Conservation (phyloP, 2,888 invertebrate genomes). For the Catocala sponsa region DNA sequence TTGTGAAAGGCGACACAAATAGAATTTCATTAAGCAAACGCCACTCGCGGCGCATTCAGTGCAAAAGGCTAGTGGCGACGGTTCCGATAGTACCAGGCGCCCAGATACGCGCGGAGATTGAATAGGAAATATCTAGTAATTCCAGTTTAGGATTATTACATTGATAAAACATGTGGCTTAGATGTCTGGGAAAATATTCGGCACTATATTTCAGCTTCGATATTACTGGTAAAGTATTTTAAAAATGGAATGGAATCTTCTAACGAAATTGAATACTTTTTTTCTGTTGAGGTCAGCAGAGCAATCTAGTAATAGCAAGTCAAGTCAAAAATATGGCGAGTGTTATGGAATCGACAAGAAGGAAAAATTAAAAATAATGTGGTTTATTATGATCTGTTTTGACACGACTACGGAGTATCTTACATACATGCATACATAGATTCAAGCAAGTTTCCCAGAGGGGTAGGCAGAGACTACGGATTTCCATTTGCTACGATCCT, state of each 20-base stretch:
- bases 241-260: background rate
- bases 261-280: no score
- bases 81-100: conserved; percentile 20
- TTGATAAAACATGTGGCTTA: conserved; percentile 1
- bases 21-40: conserved; percentile 32
- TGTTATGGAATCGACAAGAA: no score
- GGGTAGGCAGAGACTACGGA: no score
- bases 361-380: no score
- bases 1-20: conserved; percentile 9
- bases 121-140: conserved; percentile 15
- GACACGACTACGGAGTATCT: no score
- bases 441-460: no score
- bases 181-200: background rate
- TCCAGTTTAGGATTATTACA: conserved; percentile 16
- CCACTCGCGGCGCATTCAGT: conserved; percentile 13
- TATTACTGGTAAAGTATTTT: background rate
- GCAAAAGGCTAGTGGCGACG: conserved; percentile 10
- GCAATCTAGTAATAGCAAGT: no score
- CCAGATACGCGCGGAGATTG: conserved; percentile 13
- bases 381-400: no score
- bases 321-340: no score
- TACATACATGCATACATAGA: no score
- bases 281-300: no score
- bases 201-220: background rate
- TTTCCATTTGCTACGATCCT: no score